These are phyloP conservation scores for Spodoptera exigua DNA, from an alignment of 2,888 invertebrate genomes.

Conservation along the genomic window DNA sequence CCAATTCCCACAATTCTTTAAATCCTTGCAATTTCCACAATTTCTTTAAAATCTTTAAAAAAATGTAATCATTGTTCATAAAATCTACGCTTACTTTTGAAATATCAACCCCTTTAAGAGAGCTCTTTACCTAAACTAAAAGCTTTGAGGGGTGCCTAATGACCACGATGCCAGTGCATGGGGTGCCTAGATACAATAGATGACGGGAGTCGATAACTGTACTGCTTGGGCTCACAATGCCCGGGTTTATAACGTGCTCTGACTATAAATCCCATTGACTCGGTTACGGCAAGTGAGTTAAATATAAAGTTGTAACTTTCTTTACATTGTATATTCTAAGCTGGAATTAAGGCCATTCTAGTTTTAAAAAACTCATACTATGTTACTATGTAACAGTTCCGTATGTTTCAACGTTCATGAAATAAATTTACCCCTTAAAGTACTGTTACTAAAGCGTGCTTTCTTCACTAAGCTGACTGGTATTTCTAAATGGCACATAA, in stretches of 20 bases:
- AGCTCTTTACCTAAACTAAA: conserved; percentile 11
- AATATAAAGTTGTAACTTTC: conserved; percentile 20
- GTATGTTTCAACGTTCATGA: too few relatives aligned
- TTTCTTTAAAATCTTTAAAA: neutral
- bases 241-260: conserved; percentile 36
- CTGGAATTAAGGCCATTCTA: neutral
- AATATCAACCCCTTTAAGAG: neutral
- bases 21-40: too few relatives aligned
- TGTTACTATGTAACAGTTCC: neutral
- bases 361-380: neutral
- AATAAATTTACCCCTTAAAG: conserved; percentile 2
- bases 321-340: too few relatives aligned
- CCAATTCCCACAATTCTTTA: too few relatives aligned
- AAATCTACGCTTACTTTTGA: neutral
- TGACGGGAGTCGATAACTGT: conserved; percentile 39
- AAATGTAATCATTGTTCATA: neutral
- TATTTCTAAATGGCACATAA: conserved; percentile 36
- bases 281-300: conserved; percentile 14
- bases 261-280: conserved; percentile 30
- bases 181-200: conserved; percentile 39
- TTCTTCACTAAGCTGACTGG: conserved; percentile 22
- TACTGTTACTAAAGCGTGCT: conserved; percentile 5
- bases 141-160: conserved; percentile 17
- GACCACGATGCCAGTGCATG: conserved; percentile 20
- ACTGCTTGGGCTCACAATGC: conserved; percentile 30